Evolutionary conservation across 2,888 invertebrate genomes (phyloP).

Genomic region (Trachelus stipa): DNA sequence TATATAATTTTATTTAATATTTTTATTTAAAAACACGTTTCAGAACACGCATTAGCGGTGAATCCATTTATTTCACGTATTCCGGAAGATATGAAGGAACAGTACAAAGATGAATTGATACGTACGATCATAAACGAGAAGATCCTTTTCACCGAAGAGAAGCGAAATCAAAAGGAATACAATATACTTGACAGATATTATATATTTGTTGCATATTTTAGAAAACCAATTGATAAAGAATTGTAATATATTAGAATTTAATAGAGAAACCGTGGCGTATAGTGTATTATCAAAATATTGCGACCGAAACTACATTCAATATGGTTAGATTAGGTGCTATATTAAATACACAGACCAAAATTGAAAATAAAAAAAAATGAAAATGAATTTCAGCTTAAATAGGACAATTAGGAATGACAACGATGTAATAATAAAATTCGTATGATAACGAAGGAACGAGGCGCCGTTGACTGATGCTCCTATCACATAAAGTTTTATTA

Average conservation of each 20-base stretch:
- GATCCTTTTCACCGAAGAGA: constrained; percentile 62
- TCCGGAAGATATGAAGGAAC: constrained; percentile 70
- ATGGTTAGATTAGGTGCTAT: background rate
- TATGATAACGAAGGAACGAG: background rate
- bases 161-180: constrained; percentile 66
- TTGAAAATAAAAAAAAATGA: background rate
- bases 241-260: background rate
- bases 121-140: constrained; percentile 68
- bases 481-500: constrained; percentile 58
- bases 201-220: constrained; percentile 53
- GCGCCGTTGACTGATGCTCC: constrained; percentile 12
- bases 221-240: constrained; percentile 34
- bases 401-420: background rate
- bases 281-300: background rate
- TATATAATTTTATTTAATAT: constrained; percentile 7
- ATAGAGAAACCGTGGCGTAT: background rate
- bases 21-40: constrained; percentile 30
- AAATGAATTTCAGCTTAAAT: background rate
- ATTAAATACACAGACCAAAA: too few relatives aligned
- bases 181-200: constrained; percentile 63
- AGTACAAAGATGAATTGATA: constrained; percentile 75
- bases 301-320: background rate
- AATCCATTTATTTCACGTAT: constrained; percentile 78
- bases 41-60: constrained; percentile 77
- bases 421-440: background rate